Base-by-base conservation (phyloP, 1,140 invertebrate species). In the Zaprionus kolodkinae region DNA sequence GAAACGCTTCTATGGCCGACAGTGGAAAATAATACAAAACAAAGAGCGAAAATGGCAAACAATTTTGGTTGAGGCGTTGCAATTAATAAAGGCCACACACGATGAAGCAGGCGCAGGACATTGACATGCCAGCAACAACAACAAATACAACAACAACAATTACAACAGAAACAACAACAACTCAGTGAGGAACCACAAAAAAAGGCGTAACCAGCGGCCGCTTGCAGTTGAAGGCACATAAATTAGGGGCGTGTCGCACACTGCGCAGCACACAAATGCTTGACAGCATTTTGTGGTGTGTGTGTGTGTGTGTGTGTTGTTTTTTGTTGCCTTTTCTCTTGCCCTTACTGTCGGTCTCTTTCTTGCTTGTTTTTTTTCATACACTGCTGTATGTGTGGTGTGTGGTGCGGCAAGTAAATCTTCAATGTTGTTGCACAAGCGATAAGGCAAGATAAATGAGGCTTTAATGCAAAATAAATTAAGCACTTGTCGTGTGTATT, bases 401-500 rank as follows among this genome's bases (percentile, higher is more conserved):
- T 67, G 63, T 76, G 72, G 63, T 68, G 56, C 70, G 83, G 66
- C 78, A 78, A 87, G 84, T 89, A 88, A 89, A 89, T 88, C 85
- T 88, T 89, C 85, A 88, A 89, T 81, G 84, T 88, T 88, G 84
- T 84, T 88, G 84, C 83, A 80, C 73, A 80, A 72, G 70, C 85
- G 84, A 88, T 88, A 88, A 87, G 84, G 76, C 87, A 87, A 87
- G 84, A 87, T 87, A 87, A 87, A 87, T 87, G 84, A 80, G 84
- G 80, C 84, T 88, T 87, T 87, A 87, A 87, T 87, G 84, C 81
- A 87, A 80, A 87, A 87, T 88, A 87, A 87, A 87, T 87, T 87
- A 87, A 88, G 84, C 84, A 84, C 84, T 88, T 88, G 84, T 84
- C 85, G 84, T 84, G 81, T 84, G 80, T 88, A 79, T 79, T 87